Base-by-base conservation (phyloP, 2,113 vertebrate genomes). In the Gallinago undulata region DNA sequence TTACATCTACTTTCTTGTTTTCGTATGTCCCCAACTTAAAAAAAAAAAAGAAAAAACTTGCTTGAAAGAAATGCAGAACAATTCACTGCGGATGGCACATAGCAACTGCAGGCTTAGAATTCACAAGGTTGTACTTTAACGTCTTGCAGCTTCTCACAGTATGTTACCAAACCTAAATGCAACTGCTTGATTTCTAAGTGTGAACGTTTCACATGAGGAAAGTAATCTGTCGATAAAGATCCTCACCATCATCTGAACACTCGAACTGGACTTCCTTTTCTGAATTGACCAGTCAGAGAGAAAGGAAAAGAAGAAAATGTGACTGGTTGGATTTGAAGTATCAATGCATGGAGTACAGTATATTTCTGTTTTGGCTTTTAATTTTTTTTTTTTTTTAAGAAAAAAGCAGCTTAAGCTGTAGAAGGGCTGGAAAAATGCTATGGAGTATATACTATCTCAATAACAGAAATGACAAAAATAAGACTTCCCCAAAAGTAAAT, bases 241-340 rank as follows among this genome's bases (percentile, higher is more conserved):
- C 97, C 98, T 98, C 98, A 98, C 98, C 98, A 98, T 98, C 97
- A 98, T 98, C 94, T 98, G 97, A 98, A 98, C 98, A 98, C 98
- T 98, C 93, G 96, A 98, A 97, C 98, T 98, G 96, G 98, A 98
- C 95, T 98, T 98, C 98, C 98, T 98, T 98, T 98, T 98, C 98
- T 98, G 98, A 98, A 98, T 93, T 98, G 98, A 98, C 97, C 98
- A 97, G 97, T 98, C 98, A 98, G 96, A 98, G 95, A 97, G 97
- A 97, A 97, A 97, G 97, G 97, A 97, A 98, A 97, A 98, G 97
- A 98, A 97, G 96, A 97, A 97, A 96, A 96, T 4, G 82, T 93
- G 96, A 97, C 97, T 89, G 75, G 96, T 95, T 96, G 97, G 95
- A 97, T 97, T 96, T 94, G 90, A 96, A 97, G 77, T 70, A 89